Evolutionary conservation across 2,797 vertebrate genomes (phyloP).

Genomic region (Danio jaintianensis): DNA sequence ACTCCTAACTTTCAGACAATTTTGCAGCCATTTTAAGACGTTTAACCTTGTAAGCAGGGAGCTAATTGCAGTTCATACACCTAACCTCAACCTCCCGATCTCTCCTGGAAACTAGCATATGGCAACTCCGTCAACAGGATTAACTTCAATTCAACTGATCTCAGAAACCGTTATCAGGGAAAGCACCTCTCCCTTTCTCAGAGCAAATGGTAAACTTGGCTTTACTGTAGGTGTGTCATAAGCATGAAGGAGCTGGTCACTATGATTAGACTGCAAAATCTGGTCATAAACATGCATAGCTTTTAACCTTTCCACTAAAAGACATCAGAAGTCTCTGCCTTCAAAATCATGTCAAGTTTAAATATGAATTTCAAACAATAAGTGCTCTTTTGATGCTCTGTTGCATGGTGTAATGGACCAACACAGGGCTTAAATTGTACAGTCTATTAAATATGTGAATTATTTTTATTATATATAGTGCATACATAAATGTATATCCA

Average conservation of each 20-base stretch:
- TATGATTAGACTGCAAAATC: slow-evolving; percentile 37
- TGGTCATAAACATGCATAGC: background rate
- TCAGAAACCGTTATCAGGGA: background rate
- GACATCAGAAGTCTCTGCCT: background rate
- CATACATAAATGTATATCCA: no score
- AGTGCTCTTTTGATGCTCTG: background rate
- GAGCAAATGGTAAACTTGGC: background rate
- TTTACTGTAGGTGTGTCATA: background rate
- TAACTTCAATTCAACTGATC: background rate
- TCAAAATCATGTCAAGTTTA: background rate
- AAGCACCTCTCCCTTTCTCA: background rate
- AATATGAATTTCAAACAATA: background rate
- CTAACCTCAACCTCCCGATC: background rate
- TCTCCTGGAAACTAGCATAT: background rate
- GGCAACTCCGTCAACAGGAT: slow-evolving; percentile 7
- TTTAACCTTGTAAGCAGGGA: background rate
- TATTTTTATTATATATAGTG: no score
- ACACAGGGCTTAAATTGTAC: background rate
- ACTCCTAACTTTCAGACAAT: background rate
- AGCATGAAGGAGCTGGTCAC: background rate
- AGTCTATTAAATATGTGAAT: no score
- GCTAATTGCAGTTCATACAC: background rate
- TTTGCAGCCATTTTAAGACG: background rate
- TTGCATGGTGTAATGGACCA: background rate
- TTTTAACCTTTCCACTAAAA: slow-evolving; percentile 11